Base-by-base conservation (phyloP, 2,888 invertebrate genomes). In the Drosophila phalerata region DNA sequence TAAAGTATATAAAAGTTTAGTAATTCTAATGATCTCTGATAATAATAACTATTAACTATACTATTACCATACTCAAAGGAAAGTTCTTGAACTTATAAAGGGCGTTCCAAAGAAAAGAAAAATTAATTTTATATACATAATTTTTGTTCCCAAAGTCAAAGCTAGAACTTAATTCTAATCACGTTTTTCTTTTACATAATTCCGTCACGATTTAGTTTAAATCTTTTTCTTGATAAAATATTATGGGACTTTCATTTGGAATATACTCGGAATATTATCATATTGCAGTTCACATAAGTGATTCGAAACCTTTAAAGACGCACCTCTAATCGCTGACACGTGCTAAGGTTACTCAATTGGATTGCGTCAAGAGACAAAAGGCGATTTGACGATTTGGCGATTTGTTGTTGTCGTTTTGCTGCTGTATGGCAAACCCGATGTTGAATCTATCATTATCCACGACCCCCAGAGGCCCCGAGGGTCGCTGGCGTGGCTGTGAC, bases 311-410 rank as follows among this genome's bases (percentile, higher is more conserved):
- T 73, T 81, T 57, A 40, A 51, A 79, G 86, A 85, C 79, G 78
- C 78, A 75, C 73, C 86, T 77, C 74, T 56, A 78, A 85, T 79
- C 68, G 77, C 25, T 60, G 73, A 67, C 84, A 86, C 90, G 88
- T 90, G 90, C 85, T 82, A 86, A 84, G 89, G 90, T 86, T 90
- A 78, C 74, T 55, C 60, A 68, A 75, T 56, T 63, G 62, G 65
- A 68, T 63, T 76, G 71, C 71, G 70, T 62, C 64, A 65, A 73
- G 56, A 62, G 73, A 49, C 56, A 64, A 76, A 68, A 76, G 82
- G 70, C 79, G 70, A 76, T 63, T 75, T 69, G 69, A 55, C 68
- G 55, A 68, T 77, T 67, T 45, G 37, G 60, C 75, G 71, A 72
- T 75, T 72, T 48, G 60, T 22, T 38, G 51, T 37, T 17, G 19